These are phyloP conservation scores for Australoheros facetus DNA, from an alignment of 2,797 vertebrate species.

Conservation along the genomic window DNA sequence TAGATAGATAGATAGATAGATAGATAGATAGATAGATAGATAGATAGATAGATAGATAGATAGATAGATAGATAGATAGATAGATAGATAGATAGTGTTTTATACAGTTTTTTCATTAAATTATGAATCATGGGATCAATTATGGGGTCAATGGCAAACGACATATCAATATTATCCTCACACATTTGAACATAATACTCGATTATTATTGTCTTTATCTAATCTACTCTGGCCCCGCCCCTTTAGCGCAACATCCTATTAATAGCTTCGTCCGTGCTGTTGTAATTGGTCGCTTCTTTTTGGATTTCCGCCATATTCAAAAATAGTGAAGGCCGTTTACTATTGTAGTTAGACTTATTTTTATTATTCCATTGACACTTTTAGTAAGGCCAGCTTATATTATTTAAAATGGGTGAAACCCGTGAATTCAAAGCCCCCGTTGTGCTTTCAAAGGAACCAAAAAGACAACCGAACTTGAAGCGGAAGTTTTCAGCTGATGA, in stretches of 20 bases:
- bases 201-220: not conserved
- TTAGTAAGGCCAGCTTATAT: accelerated
- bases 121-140: not conserved
- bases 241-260: not conserved
- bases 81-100: not conserved
- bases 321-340: constrained; percentile 25
- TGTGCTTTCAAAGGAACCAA: constrained; percentile 18
- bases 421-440: constrained; percentile 10
- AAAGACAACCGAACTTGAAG: constrained; percentile 30
- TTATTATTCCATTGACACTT: not conserved
- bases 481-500: constrained; percentile 54
- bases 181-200: no score
- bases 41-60: not conserved
- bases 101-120: not conserved
- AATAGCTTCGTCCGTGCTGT: constrained; percentile 12
- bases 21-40: no score
- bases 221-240: constrained; percentile 23
- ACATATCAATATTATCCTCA: not conserved
- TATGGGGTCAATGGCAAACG: not conserved
- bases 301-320: constrained; percentile 80
- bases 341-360: not conserved
- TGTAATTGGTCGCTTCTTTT: constrained; percentile 64
- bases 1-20: no score
- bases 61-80: no score
- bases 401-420: constrained; percentile 63